phyloP scores from a whole-genome alignment of 2,113 vertebrate species.

The Marmota flaviventris region DNA sequence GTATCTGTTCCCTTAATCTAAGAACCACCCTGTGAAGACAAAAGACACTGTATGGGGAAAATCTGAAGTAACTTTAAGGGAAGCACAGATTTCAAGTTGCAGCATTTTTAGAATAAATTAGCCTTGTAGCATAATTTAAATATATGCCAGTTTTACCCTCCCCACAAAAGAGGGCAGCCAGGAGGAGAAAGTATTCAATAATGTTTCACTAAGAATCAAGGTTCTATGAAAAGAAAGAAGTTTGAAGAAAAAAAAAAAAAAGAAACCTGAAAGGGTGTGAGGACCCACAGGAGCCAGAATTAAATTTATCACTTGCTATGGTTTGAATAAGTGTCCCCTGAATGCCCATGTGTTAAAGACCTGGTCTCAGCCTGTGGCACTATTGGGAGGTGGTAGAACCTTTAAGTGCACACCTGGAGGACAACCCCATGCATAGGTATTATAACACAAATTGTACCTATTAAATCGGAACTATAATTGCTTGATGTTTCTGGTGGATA shows the following conservation, averaged over 20 bases:
- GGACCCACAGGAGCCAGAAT: neutral
- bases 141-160: neutral
- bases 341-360: neutral
- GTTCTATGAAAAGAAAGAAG: neutral
- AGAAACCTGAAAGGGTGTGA: neutral
- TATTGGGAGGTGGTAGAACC: neutral
- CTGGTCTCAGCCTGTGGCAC: neutral
- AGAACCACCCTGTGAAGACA: neutral
- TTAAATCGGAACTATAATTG: neutral
- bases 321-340: too few species aligned
- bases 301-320: neutral
- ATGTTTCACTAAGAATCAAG: neutral
- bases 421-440: too few species aligned
- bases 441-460: accelerated
- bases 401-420: neutral
- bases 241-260: neutral
- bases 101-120: neutral
- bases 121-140: neutral
- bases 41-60: neutral
- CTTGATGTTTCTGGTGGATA: neutral
- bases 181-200: neutral
- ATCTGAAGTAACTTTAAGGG: neutral
- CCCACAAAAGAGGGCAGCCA: neutral
- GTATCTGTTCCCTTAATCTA: neutral
- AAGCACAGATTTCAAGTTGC: neutral